phyloP scores from a whole-genome alignment of 1,140 invertebrate genomes.

The Calephelis nemesis region DNA sequence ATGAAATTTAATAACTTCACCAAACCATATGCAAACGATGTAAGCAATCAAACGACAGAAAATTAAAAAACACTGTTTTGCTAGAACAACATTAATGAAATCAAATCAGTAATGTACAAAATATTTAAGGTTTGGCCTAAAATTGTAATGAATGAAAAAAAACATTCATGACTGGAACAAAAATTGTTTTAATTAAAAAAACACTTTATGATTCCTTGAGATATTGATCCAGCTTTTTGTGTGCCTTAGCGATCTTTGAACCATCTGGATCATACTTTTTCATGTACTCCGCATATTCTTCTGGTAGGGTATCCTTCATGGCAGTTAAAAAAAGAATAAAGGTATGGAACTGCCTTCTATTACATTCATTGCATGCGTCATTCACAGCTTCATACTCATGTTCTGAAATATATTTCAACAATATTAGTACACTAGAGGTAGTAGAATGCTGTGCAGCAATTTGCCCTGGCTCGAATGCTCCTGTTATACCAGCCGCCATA shows the following conservation, averaged over 20 bases:
- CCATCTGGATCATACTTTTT: slow-evolving; percentile 7
- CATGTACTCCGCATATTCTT: slow-evolving; percentile 53
- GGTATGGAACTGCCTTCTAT: not conserved
- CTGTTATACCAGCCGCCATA: too few relatives aligned
- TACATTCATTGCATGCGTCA: slow-evolving; percentile 15
- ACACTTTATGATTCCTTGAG: not conserved
- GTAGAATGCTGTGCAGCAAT: too few relatives aligned
- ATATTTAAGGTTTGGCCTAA: too few relatives aligned
- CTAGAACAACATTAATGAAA: too few relatives aligned
- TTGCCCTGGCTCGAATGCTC: too few relatives aligned
- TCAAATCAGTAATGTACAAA: too few relatives aligned
- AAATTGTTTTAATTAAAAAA: not conserved
- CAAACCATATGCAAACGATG: too few relatives aligned
- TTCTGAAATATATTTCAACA: not conserved
- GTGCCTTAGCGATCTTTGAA: slow-evolving; percentile 38
- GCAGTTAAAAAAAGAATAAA: not conserved
- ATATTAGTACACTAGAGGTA: too few relatives aligned
- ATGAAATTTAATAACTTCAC: too few relatives aligned
- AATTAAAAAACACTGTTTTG: too few relatives aligned
- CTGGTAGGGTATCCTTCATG: not conserved
- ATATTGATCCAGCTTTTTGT: slow-evolving; percentile 1
- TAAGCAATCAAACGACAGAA: too few relatives aligned
- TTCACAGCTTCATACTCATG: not conserved
- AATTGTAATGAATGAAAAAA: not conserved
- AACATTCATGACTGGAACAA: not conserved